Evolutionary conservation across 2,888 invertebrate species (phyloP).

Genomic region (Phragmatobia fuliginosa): DNA sequence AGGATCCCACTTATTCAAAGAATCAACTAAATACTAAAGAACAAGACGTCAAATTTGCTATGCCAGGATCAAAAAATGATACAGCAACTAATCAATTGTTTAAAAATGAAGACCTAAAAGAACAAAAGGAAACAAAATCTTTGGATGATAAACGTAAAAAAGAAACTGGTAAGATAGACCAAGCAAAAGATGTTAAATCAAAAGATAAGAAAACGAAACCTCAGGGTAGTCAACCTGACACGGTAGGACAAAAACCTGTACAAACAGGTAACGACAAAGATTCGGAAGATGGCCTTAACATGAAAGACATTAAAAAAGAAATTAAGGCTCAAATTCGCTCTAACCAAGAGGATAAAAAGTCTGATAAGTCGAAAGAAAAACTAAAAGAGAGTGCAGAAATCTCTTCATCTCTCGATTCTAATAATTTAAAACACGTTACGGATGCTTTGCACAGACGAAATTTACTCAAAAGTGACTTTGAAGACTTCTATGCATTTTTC

Average conservation of each 20-base stretch:
- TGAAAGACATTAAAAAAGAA: slow-evolving; percentile 43
- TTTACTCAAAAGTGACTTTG: slow-evolving; percentile 85
- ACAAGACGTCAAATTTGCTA: slow-evolving; percentile 26
- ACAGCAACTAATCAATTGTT: slow-evolving; percentile 7
- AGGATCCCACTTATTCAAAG: slow-evolving; percentile 33
- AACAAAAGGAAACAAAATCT: slow-evolving; percentile 37
- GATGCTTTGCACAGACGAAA: slow-evolving; percentile 77
- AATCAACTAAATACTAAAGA: slow-evolving; percentile 32
- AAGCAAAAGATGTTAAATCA: slow-evolving; percentile 36
- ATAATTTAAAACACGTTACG: slow-evolving; percentile 72
- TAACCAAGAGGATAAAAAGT: slow-evolving; percentile 37
- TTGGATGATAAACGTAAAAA: slow-evolving; percentile 42
- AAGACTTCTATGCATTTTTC: slow-evolving; percentile 88
- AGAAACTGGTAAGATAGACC: slow-evolving; percentile 38
- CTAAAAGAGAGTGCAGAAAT: slow-evolving; percentile 55
- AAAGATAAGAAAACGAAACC: slow-evolving; percentile 39
- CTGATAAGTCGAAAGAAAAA: slow-evolving; percentile 49
- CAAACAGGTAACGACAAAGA: slow-evolving; percentile 40
- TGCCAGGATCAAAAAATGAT: slow-evolving; percentile 29
- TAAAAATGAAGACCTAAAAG: slow-evolving; percentile 50
- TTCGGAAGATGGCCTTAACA: slow-evolving; percentile 43
- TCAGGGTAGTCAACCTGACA: slow-evolving; percentile 28
- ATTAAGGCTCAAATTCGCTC: slow-evolving; percentile 42
- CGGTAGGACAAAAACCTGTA: slow-evolving; percentile 26
- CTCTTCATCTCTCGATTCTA: slow-evolving; percentile 58